phyloP scores from a whole-genome alignment of 2,797 vertebrate genomes.

The Anabas testudineus region DNA sequence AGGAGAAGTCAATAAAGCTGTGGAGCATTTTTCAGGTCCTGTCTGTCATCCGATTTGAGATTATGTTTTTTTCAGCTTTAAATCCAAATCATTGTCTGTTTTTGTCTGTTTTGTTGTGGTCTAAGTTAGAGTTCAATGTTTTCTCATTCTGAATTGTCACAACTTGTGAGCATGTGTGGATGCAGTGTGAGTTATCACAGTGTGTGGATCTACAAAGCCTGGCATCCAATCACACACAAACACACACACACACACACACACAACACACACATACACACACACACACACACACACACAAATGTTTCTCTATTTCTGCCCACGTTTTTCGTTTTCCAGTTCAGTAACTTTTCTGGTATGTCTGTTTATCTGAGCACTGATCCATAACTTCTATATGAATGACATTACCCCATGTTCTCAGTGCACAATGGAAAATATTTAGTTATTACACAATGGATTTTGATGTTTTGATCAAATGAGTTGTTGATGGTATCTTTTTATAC shows the following conservation, averaged over 20 bases:
- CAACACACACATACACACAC: conserved; percentile 20
- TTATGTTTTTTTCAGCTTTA: conserved; percentile 26
- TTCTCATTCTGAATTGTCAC: conserved; percentile 53
- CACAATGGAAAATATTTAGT: conserved; percentile 14
- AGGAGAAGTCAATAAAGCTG: conserved; percentile 67
- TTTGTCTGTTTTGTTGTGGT: conserved; percentile 28
- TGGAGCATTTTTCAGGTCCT: conserved; percentile 50
- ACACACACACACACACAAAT: conserved; percentile 4
- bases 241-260: background rate
- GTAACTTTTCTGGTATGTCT: conserved; percentile 40
- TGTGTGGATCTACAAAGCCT: conserved; percentile 48
- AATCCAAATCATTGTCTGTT: conserved; percentile 41
- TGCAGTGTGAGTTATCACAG: conserved; percentile 43
- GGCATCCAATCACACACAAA: conserved; percentile 32
- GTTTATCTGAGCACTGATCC: conserved; percentile 47
- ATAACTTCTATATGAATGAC: conserved; percentile 40
- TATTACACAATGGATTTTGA: conserved; percentile 1
- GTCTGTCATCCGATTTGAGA: conserved; percentile 48
- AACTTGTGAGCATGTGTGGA: conserved; percentile 41
- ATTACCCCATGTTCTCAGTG: conserved; percentile 16
- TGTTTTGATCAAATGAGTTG: conserved; percentile 5
- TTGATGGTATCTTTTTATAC: no score
- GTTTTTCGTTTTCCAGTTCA: conserved; percentile 42
- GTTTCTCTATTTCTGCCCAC: conserved; percentile 11
- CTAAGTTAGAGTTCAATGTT: conserved; percentile 42